Evolutionary conservation across 2,888 invertebrate genomes (phyloP), one percentile per base, ranked within the genome.

Genomic region (Colletes collaris): DNA sequence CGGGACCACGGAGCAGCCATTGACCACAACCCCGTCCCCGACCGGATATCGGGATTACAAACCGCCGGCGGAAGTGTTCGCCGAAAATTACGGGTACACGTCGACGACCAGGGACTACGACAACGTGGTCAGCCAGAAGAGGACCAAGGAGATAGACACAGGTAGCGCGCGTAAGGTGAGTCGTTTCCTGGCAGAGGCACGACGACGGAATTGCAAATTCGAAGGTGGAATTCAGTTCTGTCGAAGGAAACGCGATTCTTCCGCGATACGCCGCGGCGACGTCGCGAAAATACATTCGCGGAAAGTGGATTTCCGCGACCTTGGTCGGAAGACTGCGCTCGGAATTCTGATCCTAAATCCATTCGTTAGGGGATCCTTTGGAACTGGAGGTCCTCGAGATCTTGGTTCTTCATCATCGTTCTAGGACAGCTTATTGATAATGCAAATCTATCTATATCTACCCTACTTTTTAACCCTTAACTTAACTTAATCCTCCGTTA

Each of bases 1-100:
- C 44, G 69, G 80, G 1, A 40, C 58, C 49, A 37, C 16, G 10
- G 74, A 88, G 44, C 83, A 83, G 74, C 69, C 85, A 40, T 56
- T 80, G 62, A 79, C 82, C 50, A 81, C 87, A 67, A 94, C 95
- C 3, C 96, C 97, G 13, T 96, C 96, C 4, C 96, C 96, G 5
- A 97, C 97, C 27, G 97, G 97, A 5, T 97, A 97, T 93, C 94
- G 96, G 13, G 97, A 96, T 90, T 97, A 97, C 93, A 95, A 95
- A 81, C 96, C 97, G 3, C 96, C 97, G 0, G 94, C 95, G 0
- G 96, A 96, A 83, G 95, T 96, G 0, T 92, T 96, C 50, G 85
- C 87, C 59, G 87, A 88, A 44, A 88, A 82, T 59, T 91, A 91
- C 69, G 89, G 89, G 50, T 83, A 88, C n/a, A 71, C 79, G 5